Evolutionary conservation across 2,113 vertebrate species (phyloP), one percentile per base, ranked within the genome.

Genomic region (Marcusenius ussheri): DNA sequence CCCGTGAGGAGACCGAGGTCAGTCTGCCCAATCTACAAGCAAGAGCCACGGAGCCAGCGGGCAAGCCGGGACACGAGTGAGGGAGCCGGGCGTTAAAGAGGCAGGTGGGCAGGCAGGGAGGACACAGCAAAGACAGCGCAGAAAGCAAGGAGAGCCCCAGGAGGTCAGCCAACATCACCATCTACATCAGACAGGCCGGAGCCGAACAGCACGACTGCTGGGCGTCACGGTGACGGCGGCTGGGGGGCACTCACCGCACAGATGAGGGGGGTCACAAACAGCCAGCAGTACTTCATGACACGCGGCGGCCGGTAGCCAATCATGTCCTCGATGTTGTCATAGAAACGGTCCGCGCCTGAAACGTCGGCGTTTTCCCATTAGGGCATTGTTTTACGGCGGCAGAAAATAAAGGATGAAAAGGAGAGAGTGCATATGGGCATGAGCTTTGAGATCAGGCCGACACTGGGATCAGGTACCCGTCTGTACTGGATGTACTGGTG

Each of bases 271-370:
- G 95, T 96, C 90, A 96, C 42, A 89, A 96, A 95, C 91, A 96
- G 31, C 96, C 96, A 97, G 93, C 95, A 96, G 92, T 96, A 96
- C 93, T 96, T 97, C 66, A 97, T 89, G 74, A 94, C 15, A 0
- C 93, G 91, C 42, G 91, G 58, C 0, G 94, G 96, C n/a, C 0
- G 42, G 89, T 95, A 96, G 45, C 96, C 96, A 19, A 96, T 95
- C 96, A 97, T 97, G 92, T 96, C 96, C 90, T 95, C 91, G 3
- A 97, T 96, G 94, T 96, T 96, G 93, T 96, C 93, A 91, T 92
- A 93, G 93, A 96, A 97, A 92, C 95, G 95, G 90, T 96, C 94
- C 0, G 93, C 96, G 49, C 96, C 96, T 96, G 92, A 50, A 94
- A 90, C 89, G 45, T 45, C 49, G 51, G 27, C 45, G 19, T 62